phyloP scores from a whole-genome alignment of 1,140 invertebrate genomes.

The Harpegnathos saltator region DNA sequence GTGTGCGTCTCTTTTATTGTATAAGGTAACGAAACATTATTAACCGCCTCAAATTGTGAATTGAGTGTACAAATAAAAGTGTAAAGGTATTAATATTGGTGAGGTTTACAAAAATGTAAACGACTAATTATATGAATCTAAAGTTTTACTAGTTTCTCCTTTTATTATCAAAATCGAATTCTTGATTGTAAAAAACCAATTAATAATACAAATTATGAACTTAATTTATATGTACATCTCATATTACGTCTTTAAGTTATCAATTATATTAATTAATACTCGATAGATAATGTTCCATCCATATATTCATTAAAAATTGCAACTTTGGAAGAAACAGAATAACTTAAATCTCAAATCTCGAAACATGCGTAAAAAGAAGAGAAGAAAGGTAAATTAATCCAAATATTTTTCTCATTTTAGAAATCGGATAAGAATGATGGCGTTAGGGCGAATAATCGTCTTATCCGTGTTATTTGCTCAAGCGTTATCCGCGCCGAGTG shows the following conservation, averaged over 20 bases:
- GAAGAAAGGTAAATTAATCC: neutral
- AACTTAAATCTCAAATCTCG: neutral
- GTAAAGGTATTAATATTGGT: neutral
- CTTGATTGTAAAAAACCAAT: neutral
- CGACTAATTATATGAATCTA: neutral
- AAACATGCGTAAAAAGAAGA: neutral
- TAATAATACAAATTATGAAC: neutral
- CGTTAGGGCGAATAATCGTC: conserved; percentile 61
- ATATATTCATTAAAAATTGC: neutral
- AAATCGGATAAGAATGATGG: conserved; percentile 62
- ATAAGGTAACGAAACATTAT: conserved; percentile 65
- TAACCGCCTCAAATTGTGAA: neutral
- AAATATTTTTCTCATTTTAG: conserved; percentile 61
- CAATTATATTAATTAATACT: neutral
- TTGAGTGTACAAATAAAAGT: conserved; percentile 22
- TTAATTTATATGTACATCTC: conserved; percentile 9
- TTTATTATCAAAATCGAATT: conserved; percentile 6
- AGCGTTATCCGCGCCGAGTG: conserved; percentile 71
- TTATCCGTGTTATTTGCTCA: conserved; percentile 63
- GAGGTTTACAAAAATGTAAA: neutral
- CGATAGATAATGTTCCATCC: too few species aligned
- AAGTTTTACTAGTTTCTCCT: conserved; percentile 19
- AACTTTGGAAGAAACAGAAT: neutral
- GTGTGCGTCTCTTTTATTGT: conserved; percentile 46
- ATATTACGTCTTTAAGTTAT: conserved; percentile 5